Evolutionary conservation across 2,113 vertebrate genomes (phyloP).

Genomic region (Trinectes maculatus): DNA sequence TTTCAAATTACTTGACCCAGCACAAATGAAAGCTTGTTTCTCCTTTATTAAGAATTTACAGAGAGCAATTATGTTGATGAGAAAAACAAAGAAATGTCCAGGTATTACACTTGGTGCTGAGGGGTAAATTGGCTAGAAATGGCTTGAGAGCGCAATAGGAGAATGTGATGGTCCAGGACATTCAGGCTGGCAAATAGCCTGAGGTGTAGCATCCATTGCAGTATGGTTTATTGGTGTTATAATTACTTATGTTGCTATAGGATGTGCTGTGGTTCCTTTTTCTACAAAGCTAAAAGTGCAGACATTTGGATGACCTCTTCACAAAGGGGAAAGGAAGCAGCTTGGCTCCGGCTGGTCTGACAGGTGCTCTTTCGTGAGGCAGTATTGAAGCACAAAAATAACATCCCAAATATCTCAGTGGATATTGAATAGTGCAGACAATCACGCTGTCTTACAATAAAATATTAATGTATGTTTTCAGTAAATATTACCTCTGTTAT

Average conservation of each 20-base stretch:
- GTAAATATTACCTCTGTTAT: neutral
- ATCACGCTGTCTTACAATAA: neutral
- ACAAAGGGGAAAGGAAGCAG: neutral
- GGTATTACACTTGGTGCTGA: constrained; percentile 4
- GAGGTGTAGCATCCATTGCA: neutral
- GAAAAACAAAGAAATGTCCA: constrained; percentile 4
- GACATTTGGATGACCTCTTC: constrained; percentile 16
- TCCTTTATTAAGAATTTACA: constrained; percentile 34
- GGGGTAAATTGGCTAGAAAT: constrained; percentile 7
- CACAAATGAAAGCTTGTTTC: constrained; percentile 14
- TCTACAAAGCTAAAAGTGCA: constrained; percentile 1
- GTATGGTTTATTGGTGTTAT: neutral
- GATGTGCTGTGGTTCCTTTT: neutral
- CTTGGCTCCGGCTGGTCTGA: neutral
- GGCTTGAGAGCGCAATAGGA: neutral
- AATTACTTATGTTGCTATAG: constrained; percentile 13
- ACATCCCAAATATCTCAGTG: neutral
- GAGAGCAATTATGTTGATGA: constrained; percentile 22
- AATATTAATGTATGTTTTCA: neutral
- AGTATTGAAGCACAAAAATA: neutral
- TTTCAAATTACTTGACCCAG: constrained; percentile 3
- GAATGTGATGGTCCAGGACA: constrained; percentile 5
- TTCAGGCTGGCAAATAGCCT: constrained; percentile 3
- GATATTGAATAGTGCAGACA: neutral
- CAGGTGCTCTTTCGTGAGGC: constrained; percentile 5